Evolutionary conservation across 2,113 vertebrate species (phyloP), one percentile per base, ranked within the genome.

Genomic region (Mixornis gularis): DNA sequence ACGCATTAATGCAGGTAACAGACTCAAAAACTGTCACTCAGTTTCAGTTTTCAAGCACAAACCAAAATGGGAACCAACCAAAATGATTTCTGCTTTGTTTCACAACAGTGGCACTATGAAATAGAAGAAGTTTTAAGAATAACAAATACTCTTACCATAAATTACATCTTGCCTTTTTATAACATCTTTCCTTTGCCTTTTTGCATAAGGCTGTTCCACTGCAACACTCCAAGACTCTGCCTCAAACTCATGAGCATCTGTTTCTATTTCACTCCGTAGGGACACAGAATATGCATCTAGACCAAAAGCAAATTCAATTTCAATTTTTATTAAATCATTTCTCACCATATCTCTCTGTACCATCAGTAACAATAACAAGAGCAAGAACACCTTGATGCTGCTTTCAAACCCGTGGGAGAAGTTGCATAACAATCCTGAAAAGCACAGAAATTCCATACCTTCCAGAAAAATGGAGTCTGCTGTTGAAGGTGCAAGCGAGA

Each of bases 121-220:
- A 49, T 0, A 46, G 43, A 24, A 30, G 3, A 59, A 16, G 40
- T 6, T 43, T 2, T 4, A 64, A 72, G 41, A 92, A 58, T 16
- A 48, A 72, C 29, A 60, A 78, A 53, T 9, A 7, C 9, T 84
- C 98, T 97, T 88, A 99, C 99, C 99, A 27, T 99, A 99, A 64
- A 99, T 98, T 41, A 99, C 98, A 80, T 99, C 99, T 93, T 99
- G 99, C 79, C 98, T 98, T 92, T 99, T 99, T 30, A 98, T 91
- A 24, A 95, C 92, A 0, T 99, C 98, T 94, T 97, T 98, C 64
- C 97, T 97, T 71, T 98, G 98, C 40, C 96, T 98, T 94, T 98
- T 99, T 32, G 97, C 96, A 27, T 98, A 99, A 6, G 95, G 62
- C 6, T 98, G 97, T 17, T 99, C 99, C 79, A 99, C 98, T 3